Evolutionary conservation across 2,888 invertebrate genomes (phyloP), one percentile per base, ranked within the genome.

Genomic region (Apodemia zela): DNA sequence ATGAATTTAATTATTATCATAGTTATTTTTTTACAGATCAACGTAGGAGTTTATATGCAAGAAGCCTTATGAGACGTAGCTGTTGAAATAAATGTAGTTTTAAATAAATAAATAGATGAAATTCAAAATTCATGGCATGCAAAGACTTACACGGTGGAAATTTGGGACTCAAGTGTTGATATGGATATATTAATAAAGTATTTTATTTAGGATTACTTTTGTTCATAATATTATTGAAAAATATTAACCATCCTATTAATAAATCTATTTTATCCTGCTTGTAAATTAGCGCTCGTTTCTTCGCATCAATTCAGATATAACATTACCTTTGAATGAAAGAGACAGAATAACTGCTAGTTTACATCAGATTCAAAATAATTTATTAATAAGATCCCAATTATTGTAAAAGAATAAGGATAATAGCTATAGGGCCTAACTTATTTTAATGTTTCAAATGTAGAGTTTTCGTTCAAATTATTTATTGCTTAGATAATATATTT

Each of bases 1-100:
- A 2, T 45, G 6, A n/a, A 45, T 7, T 15, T 45, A 7, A n/a
- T 45, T 6, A n/a, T 45, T 6, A 45, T 35, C 17, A 18, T 45
- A n/a, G 33, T 21, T 47, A n/a, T 6, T 63, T 35, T 35, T 33
- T 58, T 21, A 18, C 89, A 91, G 90, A 89, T 89, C 87, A 89
- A 88, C 84, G 89, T 90, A 90, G 91, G 89, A 91, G 91, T 90
- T 90, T 89, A 90, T 88, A 82, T 87, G 77, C 82, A 90, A 89
- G 89, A 87, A 91, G 91, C 91, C 91, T 91, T 91, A 91, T 90
- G 80, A 89, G 78, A 85, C 80, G 87, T 90, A 90, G 89, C 78
- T 81, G 83, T 84, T 82, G 79, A 80, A 79, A 78, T 77, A 72
- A 84, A 87, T 89, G 89, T 77, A 78, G 81, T 89, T 89, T 90